Evolutionary conservation across 2,113 vertebrate species (phyloP), one percentile per base, ranked within the genome.

Genomic region (Suricata suricatta): DNA sequence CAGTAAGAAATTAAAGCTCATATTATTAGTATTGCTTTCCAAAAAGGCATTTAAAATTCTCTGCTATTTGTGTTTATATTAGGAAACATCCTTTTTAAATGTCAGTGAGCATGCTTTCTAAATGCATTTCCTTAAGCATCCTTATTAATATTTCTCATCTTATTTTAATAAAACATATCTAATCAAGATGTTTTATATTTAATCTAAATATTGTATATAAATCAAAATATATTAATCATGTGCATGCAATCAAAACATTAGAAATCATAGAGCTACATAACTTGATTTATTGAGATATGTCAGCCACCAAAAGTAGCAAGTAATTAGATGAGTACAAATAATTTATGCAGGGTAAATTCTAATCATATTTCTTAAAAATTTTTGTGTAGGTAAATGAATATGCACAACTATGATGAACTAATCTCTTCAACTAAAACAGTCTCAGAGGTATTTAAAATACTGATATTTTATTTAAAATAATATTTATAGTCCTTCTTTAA

Each of bases 241-340:
- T 10, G 3, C 25, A 88, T 93, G 50, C 41, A 95, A 91, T 93
- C 1, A 29, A 54, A 92, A 74, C 44, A 60, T 16, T 87, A 82
- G n/a, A 93, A 91, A 87, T 76, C 95, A 96, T 97, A 33, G 38
- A 93, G 52, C 35, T 57, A 35, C 29, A 23, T 83, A 97, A 98
- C 64, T 54, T 95, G 96, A 96, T 97, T 98, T 96, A 97, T 31
- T 97, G 85, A 97, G 47, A 41, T 35, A 89, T 81, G 23, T 88
- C 68, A 96, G 15, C 41, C 87, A 77, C 35, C 10, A 89, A 72
- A 79, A 35, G 29, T 64, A 77, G 1, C 10, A 96, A 91, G 23
- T 88, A 96, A 97, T 96, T 54, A 96, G 4, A 21, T 93, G 35
- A 89, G 33, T 38, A 95, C 27, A 47, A 93, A 94, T 94, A 94